Base-by-base conservation (phyloP, 2,888 invertebrate genomes). In the Opisthograptis luteolata region DNA sequence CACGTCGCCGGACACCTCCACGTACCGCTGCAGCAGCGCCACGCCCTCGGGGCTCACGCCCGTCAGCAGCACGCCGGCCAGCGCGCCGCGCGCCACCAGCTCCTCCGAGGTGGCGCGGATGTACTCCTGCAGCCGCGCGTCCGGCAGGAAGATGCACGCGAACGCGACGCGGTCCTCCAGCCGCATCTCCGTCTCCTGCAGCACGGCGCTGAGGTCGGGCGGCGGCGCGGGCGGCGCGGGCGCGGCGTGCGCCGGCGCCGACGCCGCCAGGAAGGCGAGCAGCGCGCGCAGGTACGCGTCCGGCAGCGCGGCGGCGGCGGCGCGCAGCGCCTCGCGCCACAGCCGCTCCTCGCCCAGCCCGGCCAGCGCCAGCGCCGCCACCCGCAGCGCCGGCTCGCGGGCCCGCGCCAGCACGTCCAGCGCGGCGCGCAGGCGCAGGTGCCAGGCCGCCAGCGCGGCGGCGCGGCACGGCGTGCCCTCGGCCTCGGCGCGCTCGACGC, bases 121-220 rank as follows among this genome's bases (percentile, higher is more conserved):
- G 86, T 95, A 98, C 30, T 96, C 96, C 48, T 93, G 89, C 56
- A 98, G 90, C 83, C 95, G 93, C 10, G 87, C 87, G 85, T 98
- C 98, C 0, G 96, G 93, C 15, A 98, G 90, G 88, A 95, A 98
- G 73, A 94, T 94, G 73, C 96, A 95, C 12, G 97, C 97, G 87
- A 98, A 97, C n/a, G 97, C 97, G 40, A 98, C 94, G 67, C 96
- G 92, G 86, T 98, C 98, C 61, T 95, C 95, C 5, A 98, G 94
- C 0, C 95, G 94, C 87, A 98, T 94, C 32, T 94, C 96, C 28
- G 92, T 93, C 82, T 98, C 98, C 71, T 94, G 94, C 19, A 83
- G 77, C 56, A 81, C 84, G 35, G 76, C 73, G 39, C 50, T 2
- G 12, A 34, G 50, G 52, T 50, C 50, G 30, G 58, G 53, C 13